These are phyloP conservation scores for Orthonevra nobilis DNA, from an alignment of 2,888 invertebrate genomes.

Conservation along the genomic window DNA sequence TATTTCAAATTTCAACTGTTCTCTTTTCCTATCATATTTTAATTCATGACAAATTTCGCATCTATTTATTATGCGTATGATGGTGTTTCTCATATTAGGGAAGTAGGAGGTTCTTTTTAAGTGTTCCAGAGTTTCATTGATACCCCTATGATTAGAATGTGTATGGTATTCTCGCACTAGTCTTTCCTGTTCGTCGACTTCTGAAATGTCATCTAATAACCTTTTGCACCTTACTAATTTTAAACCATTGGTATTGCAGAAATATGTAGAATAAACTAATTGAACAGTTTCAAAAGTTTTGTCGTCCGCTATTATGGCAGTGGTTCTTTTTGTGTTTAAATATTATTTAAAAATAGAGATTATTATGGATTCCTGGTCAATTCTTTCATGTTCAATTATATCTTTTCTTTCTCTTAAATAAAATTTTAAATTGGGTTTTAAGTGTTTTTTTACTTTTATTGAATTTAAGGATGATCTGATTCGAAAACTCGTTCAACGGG, in stretches of 20 bases:
- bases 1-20: constrained; percentile 23
- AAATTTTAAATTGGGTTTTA: not conserved
- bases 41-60: constrained; percentile 46
- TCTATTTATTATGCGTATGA: constrained; percentile 18
- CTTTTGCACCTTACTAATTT: constrained; percentile 25
- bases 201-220: constrained; percentile 6
- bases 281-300: constrained; percentile 24
- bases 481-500: too few relatives aligned
- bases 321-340: constrained; percentile 14
- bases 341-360: constrained; percentile 9
- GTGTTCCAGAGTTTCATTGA: constrained; percentile 21
- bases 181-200: constrained; percentile 25
- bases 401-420: not conserved
- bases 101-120: constrained; percentile 39
- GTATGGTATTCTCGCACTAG: constrained; percentile 15
- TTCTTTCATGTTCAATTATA: not conserved
- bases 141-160: constrained; percentile 38
- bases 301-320: constrained; percentile 18
- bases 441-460: too few relatives aligned
- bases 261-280: constrained; percentile 19
- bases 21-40: constrained; percentile 62
- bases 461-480: too few relatives aligned
- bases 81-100: constrained; percentile 37
- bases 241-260: constrained; percentile 6
- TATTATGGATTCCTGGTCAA: not conserved